Conservation (phyloP, 2,113 vertebrate genomes). For the Centropus unirufus region DNA sequence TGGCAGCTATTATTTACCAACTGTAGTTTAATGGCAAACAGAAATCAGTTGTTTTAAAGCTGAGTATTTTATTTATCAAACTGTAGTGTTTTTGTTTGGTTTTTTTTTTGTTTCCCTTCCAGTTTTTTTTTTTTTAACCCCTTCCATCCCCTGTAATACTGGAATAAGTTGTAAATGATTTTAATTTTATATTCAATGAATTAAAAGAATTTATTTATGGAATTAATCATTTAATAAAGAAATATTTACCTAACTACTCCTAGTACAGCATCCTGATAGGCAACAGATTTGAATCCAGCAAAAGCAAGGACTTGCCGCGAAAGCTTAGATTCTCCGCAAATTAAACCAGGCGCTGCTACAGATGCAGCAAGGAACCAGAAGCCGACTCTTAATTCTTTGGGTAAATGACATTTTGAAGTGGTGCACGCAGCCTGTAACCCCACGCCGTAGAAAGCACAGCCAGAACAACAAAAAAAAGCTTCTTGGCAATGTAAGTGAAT, state of each 20-base stretch:
- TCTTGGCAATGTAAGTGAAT: neutral
- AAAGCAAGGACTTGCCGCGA: neutral
- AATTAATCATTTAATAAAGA: slow-evolving; percentile 90
- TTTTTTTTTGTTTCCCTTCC: slow-evolving; percentile 57
- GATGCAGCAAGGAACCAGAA: neutral
- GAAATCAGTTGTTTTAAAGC: slow-evolving; percentile 90
- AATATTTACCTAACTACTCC: slow-evolving; percentile 82
- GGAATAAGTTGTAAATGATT: slow-evolving; percentile 99
- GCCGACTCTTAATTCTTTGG: neutral
- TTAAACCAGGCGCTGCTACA: neutral
- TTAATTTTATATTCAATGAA: slow-evolving; percentile 99
- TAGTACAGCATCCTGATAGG: neutral
- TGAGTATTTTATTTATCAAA: slow-evolving; percentile 99
- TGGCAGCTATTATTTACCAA: slow-evolving; percentile 91
- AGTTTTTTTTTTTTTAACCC: slow-evolving; percentile 75
- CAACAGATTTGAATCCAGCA: neutral
- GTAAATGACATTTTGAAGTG: neutral
- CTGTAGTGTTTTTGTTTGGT: slow-evolving; percentile 89
- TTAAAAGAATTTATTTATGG: slow-evolving; percentile 99
- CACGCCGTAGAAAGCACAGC: neutral
- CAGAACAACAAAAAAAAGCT: neutral
- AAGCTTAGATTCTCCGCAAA: neutral
- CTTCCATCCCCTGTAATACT: slow-evolving; percentile 89
- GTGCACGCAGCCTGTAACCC: neutral
- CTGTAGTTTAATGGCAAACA: slow-evolving; percentile 85